Conservation (phyloP, 2,888 invertebrate species). For the Disparrhopalites patrizii region DNA sequence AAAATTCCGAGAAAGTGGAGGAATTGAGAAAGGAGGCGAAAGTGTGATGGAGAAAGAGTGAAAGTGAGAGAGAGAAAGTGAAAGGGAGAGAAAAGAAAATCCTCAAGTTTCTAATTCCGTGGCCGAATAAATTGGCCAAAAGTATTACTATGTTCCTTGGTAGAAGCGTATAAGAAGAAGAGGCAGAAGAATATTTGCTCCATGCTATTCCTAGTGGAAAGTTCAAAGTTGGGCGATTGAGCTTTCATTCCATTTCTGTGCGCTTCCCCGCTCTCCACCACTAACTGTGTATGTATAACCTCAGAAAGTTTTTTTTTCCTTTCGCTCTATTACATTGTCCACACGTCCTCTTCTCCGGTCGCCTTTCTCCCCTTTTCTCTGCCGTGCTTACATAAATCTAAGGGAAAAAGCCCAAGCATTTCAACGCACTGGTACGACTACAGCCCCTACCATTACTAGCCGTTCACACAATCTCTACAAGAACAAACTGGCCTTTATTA, state of each 20-base stretch:
- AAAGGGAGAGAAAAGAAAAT: not conserved
- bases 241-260: slow-evolving; percentile 5
- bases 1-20: not conserved
- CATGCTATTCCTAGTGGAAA: not conserved
- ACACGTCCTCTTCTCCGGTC: not conserved
- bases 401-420: too few species aligned
- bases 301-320: not conserved
- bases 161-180: too few species aligned
- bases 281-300: not conserved
- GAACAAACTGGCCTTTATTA: too few species aligned
- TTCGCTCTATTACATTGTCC: not conserved
- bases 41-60: not conserved
- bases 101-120: slow-evolving; percentile 16
- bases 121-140: slow-evolving; percentile 13
- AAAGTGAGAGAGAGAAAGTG: not conserved
- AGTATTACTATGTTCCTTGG: too few species aligned
- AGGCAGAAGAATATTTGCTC: too few species aligned
- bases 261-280: not conserved
- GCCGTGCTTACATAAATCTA: too few species aligned
- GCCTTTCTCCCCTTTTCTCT: not conserved
- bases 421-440: too few species aligned
- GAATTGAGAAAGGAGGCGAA: not conserved
- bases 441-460: too few species aligned
- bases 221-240: slow-evolving; percentile 8
- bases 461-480: too few species aligned